Conservation (phyloP, 92 coral and sea anemone genomes). For the Galaxea fascicularis region DNA sequence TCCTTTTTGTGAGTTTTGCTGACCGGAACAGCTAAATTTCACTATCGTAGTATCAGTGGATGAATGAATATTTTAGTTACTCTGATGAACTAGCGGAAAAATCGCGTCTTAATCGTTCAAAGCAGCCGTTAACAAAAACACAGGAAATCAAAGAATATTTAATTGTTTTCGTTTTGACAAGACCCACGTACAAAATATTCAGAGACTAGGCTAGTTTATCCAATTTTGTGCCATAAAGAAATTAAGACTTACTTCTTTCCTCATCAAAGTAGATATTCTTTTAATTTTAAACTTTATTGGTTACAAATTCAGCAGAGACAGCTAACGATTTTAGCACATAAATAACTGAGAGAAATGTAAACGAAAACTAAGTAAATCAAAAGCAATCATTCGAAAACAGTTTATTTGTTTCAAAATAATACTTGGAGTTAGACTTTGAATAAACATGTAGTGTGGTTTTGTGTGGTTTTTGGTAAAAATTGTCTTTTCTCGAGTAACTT, state of each 20-base stretch:
- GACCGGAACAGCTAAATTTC: no score
- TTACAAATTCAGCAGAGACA: background rate
- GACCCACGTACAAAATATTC: background rate
- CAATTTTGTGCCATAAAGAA: background rate
- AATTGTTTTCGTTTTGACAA: background rate
- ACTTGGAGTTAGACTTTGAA: background rate
- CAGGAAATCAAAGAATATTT: background rate
- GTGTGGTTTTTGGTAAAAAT: constrained; percentile 6
- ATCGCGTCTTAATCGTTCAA: background rate
- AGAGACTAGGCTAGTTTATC: background rate
- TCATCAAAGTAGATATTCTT: background rate
- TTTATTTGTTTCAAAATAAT: constrained; percentile 14
- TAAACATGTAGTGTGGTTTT: background rate
- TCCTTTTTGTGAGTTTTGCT: no score
- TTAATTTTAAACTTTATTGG: background rate
- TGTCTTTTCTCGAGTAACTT: background rate
- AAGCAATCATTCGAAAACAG: constrained; percentile 10
- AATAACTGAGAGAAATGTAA: background rate
- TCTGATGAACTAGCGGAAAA: background rate
- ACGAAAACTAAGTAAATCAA: background rate
- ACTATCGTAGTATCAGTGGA: background rate
- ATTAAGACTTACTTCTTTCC: background rate
- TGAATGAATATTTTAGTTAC: background rate
- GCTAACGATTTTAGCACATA: background rate
- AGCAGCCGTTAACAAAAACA: background rate